phyloP scores from a whole-genome alignment of 2,888 invertebrate genomes.

The Temnothorax ravouxi region DNA sequence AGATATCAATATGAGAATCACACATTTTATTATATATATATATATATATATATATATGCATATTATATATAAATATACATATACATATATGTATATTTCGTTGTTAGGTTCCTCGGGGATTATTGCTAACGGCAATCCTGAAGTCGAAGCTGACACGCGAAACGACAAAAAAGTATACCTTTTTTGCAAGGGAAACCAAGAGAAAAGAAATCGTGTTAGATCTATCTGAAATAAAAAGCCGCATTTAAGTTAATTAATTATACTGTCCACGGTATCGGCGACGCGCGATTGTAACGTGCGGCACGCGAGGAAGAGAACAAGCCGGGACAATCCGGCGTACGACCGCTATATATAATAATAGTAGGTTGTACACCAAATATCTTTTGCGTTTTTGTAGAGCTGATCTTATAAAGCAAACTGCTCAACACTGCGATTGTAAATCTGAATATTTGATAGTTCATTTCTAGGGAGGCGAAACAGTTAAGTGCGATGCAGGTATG shows the following conservation, averaged over 20 bases:
- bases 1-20: conserved; percentile 54
- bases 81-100: conserved; percentile 57
- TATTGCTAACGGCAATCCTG: conserved; percentile 58
- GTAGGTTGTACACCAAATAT: conserved; percentile 59
- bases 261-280: conserved; percentile 73
- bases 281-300: conserved; percentile 57
- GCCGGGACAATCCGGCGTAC: conserved; percentile 49
- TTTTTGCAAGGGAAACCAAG: conserved; percentile 31
- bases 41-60: too few species aligned
- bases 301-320: conserved; percentile 26
- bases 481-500: conserved; percentile 54
- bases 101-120: conserved; percentile 64
- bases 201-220: conserved; percentile 47
- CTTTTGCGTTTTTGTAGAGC: conserved; percentile 69
- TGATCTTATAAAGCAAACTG: conserved; percentile 65
- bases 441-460: conserved; percentile 64
- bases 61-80: too few species aligned
- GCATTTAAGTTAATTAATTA: conserved; percentile 79
- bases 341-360: conserved; percentile 60
- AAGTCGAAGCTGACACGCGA: conserved; percentile 48
- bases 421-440: conserved; percentile 70
- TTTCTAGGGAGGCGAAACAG: conserved; percentile 64
- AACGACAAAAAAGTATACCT: conserved; percentile 49
- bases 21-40: conserved; percentile 52
- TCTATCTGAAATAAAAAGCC: conserved; percentile 67